Evolutionary conservation across 2,113 vertebrate species (phyloP).

Genomic region (Empidonax traillii): DNA sequence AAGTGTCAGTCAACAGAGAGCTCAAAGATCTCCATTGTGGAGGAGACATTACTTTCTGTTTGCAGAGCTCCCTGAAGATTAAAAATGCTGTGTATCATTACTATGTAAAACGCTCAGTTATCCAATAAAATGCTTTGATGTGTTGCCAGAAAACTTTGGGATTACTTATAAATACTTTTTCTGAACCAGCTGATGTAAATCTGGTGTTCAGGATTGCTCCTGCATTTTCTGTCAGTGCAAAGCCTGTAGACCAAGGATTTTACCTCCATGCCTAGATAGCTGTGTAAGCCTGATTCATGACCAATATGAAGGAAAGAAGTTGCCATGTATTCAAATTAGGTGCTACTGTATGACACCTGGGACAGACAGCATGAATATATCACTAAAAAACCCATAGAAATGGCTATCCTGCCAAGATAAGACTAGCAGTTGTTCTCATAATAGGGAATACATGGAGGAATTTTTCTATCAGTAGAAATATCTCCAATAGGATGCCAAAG

Average conservation of each 20-base stretch:
- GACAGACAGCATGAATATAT: background rate
- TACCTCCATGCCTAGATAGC: background rate
- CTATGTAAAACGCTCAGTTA: background rate
- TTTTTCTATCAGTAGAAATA: background rate
- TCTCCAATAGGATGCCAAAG: background rate
- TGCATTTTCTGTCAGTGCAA: background rate
- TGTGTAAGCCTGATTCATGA: background rate
- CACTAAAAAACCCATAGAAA: fast-evolving
- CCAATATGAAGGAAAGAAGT: background rate
- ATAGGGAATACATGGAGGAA: background rate
- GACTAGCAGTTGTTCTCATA: background rate
- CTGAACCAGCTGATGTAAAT: background rate
- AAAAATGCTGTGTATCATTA: background rate
- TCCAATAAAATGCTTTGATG: background rate
- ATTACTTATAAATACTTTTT: background rate
- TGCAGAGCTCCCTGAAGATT: background rate
- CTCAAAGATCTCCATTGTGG: background rate
- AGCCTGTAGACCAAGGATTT: background rate
- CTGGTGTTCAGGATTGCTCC: background rate
- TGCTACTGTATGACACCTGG: background rate
- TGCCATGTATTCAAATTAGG: background rate
- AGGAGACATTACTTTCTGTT: background rate
- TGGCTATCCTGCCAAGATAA: background rate
- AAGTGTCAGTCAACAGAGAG: background rate
- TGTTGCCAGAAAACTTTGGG: background rate